Percentiles rank a stretch among this genome's conserved stretches.
Conservation (phyloP, 2,113 vertebrate genomes). For the Ardeotis arabs region DNA sequence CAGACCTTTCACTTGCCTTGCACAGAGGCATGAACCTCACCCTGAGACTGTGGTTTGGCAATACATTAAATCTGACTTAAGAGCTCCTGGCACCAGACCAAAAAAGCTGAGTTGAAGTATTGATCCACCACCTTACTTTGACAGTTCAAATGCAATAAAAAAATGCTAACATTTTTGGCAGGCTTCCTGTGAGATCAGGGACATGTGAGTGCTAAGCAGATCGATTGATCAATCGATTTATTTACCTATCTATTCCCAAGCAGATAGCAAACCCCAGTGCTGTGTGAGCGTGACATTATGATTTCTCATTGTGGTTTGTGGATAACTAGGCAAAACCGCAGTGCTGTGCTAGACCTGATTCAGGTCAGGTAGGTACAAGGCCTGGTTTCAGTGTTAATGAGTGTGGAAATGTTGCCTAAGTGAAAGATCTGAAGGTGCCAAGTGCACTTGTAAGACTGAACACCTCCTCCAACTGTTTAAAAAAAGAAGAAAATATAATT, state of each 20-base stretch:
- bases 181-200: background rate
- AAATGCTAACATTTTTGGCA: background rate
- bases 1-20: background rate
- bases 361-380: background rate
- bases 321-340: background rate
- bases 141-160: background rate
- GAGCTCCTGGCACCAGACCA: background rate
- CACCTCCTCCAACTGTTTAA: background rate
- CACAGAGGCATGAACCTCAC: background rate
- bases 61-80: background rate
- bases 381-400: background rate
- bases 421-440: background rate
- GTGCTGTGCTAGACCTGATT: background rate
- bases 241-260: background rate
- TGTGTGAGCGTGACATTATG: fast-evolving
- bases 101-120: background rate
- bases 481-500: background rate
- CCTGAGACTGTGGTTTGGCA: background rate
- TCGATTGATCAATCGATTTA: background rate
- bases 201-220: background rate
- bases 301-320: background rate
- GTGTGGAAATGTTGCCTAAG: background rate
- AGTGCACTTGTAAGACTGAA: background rate
- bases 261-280: background rate
- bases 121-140: background rate